Evolutionary conservation across 2,888 invertebrate species (phyloP).

Genomic region (Nectonema munidae): DNA sequence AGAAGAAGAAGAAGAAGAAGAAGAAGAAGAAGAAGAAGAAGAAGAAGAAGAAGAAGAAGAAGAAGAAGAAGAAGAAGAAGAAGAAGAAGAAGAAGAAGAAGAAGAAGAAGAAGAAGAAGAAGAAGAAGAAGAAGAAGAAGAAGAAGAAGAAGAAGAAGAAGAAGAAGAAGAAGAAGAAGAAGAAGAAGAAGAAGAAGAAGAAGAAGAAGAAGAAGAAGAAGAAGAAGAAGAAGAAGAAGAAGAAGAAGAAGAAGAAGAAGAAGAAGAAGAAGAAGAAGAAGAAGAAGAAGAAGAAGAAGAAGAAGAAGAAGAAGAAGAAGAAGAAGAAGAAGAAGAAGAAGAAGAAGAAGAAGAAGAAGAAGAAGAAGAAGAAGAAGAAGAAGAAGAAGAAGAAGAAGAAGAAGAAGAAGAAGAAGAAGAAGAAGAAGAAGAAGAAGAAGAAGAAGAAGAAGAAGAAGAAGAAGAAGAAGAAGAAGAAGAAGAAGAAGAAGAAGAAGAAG

Average conservation of each 20-base stretch:
- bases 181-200: background rate
- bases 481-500: conserved; percentile 5
- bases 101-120: background rate
- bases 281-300: conserved; percentile 5
- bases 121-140: background rate
- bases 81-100: background rate
- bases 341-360: background rate
- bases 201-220: conserved; percentile 5
- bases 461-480: conserved; percentile 5
- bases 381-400: background rate
- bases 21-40: background rate
- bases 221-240: conserved; percentile 1
- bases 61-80: conserved; percentile 1
- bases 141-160: background rate
- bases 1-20: conserved; percentile 5
- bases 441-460: background rate
- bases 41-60: conserved; percentile 1
- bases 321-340: no score
- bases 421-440: background rate
- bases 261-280: conserved; percentile 5
- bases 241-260: no score
- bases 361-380: background rate
- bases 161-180: background rate
- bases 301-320: no score
- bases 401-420: background rate